Base-by-base conservation (phyloP, 2,797 vertebrate species). In the Sarcophilus harrisii region DNA sequence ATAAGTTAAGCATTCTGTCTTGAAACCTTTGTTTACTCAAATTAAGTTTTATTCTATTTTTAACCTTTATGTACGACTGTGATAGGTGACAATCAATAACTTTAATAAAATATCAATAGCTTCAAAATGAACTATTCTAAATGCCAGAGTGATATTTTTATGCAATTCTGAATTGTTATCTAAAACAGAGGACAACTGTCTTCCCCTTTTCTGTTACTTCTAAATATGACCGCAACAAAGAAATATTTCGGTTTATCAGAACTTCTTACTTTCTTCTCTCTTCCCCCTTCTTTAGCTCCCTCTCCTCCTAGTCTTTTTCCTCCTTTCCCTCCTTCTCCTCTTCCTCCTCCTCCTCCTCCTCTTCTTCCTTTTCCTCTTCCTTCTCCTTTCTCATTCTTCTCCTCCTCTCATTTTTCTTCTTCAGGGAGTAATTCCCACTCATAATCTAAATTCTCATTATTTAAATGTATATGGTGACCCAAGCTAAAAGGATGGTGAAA, bases 81-180 rank as follows among this genome's bases (percentile, higher is more conserved):
- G 24, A 38, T 11, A 93, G 95, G 92, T 96, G 93, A 95, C 81
- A 96, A 62, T 96, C 81, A n/a, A 29, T 96, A 90, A 52, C 95
- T 97, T 96, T 96, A 90, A 66, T 92, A 94, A 97, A 96, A 97
- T 98, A 93, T 96, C 96, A 96, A 62, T 93, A 97, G 54, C 57
- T 96, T 18, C 92, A 96, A 96, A 95, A 93, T 60, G 97, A 95
- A 96, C 90, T 94, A 94, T 94, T 97, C 93, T 96, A 95, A 97
- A 95, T 95, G 93, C 59, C 87, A 94, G 38, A 16, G 13, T 60
- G 87, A 52, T 90, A 62, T 94, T 92, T 90, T 93, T 58, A 45
- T 81, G 24, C 73, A 91, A 55, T 91, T 97, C 92, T 95, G 93
- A 95, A 97, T 96, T 93, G 94, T 95, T 95, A 96, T 91, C 2